phyloP scores from a whole-genome alignment of 64 coral and sea anemone genomes.

The Stichodactyla mertensii region DNA sequence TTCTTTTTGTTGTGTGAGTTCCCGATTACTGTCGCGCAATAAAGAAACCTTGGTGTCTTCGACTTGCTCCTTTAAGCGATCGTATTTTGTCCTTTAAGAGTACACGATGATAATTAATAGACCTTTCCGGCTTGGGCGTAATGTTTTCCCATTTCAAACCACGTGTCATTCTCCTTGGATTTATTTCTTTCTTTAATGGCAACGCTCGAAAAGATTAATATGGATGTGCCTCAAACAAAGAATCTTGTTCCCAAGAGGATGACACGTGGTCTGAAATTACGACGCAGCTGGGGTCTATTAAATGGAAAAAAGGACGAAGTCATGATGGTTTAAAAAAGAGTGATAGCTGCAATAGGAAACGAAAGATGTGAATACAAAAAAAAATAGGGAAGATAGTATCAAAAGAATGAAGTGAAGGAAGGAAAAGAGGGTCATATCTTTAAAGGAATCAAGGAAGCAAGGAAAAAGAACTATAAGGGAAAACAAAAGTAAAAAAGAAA shows the following conservation, averaged over 20 bases:
- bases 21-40: slow-evolving; percentile 34
- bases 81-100: slow-evolving; percentile 20
- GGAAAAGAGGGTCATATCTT: background rate
- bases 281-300: background rate
- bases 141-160: no score
- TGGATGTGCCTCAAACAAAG: no score
- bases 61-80: slow-evolving; percentile 12
- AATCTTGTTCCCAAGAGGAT: no score
- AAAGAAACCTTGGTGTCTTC: slow-evolving; percentile 33
- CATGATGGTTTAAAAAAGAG: background rate
- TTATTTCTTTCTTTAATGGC: no score
- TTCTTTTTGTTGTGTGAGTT: slow-evolving; percentile 27
- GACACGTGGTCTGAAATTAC: no score
- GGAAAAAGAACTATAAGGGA: background rate
- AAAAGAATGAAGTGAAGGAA: background rate
- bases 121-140: no score
- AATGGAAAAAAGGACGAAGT: background rate
- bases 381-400: no score
- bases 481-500: no score
- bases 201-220: no score
- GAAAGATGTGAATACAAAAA: background rate
- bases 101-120: background rate
- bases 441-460: background rate
- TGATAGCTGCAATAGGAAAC: no score
- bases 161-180: no score